phyloP scores from a whole-genome alignment of 2,797 vertebrate genomes.

The Acanthurus lineatus region DNA sequence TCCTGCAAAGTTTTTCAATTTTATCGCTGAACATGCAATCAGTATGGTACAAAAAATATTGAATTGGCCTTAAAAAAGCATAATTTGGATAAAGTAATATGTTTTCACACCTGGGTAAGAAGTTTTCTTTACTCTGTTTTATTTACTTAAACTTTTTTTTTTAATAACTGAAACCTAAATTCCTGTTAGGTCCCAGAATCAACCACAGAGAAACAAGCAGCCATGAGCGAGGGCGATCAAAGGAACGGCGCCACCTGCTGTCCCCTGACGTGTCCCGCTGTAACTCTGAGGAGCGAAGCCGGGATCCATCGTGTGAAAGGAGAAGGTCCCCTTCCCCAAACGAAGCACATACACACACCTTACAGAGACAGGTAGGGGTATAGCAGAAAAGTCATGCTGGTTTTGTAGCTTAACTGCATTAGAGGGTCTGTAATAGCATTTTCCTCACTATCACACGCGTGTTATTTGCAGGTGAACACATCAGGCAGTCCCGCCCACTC shows the following conservation, averaged over 20 bases:
- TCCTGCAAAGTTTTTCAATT: not conserved
- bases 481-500: conserved; percentile 92
- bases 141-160: not conserved
- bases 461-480: conserved; percentile 84
- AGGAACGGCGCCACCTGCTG: conserved; percentile 95
- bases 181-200: conserved; percentile 85
- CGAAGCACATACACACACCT: conserved; percentile 85
- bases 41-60: not conserved
- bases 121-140: not conserved
- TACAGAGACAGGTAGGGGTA: conserved; percentile 87
- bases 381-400: not conserved
- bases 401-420: not conserved
- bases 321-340: conserved; percentile 90
- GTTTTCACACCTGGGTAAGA: not conserved
- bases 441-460: conserved; percentile 20
- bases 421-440: too few relatives aligned
- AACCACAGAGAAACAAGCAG: conserved; percentile 90
- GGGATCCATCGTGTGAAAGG: conserved; percentile 89
- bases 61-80: not conserved
- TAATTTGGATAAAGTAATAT: not conserved
- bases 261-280: conserved; percentile 96
- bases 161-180: not conserved
- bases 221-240: conserved; percentile 95
- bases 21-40: not conserved
- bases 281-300: conserved; percentile 95